These are phyloP conservation scores for Neoniphon sammara DNA, from an alignment of 2,797 vertebrate genomes.

Conservation along the genomic window DNA sequence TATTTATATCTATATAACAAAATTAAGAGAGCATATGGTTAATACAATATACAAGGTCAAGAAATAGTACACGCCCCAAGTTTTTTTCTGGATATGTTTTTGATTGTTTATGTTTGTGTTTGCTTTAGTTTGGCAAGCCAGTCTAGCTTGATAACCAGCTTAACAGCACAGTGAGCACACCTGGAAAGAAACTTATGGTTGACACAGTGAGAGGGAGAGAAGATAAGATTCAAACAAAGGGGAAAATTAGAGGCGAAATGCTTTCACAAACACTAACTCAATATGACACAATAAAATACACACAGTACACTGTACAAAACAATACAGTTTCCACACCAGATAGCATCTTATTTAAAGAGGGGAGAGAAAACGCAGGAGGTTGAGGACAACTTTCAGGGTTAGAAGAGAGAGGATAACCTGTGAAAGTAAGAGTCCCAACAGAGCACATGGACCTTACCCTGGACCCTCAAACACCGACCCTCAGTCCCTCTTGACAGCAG, in stretches of 20 bases:
- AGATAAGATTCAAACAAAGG: conserved; percentile 84
- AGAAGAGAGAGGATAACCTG: conserved; percentile 83
- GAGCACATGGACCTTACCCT: conserved; percentile 97
- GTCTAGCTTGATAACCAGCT: conserved; percentile 86
- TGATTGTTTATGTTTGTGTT: conserved; percentile 72
- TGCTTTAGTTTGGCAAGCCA: conserved; percentile 80
- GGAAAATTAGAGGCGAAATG: conserved; percentile 81
- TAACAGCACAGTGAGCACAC: conserved; percentile 89
- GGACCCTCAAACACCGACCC: conserved; percentile 88
- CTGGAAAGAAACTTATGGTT: conserved; percentile 97
- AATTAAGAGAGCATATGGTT: conserved; percentile 59
- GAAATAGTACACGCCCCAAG: conserved; percentile 63
- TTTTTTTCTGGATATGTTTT: conserved; percentile 54
- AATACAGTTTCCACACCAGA: conserved; percentile 79
- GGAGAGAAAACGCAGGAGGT: conserved; percentile 81
- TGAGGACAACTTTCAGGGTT: conserved; percentile 80
- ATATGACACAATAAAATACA: conserved; percentile 81
- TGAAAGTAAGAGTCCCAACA: conserved; percentile 89
- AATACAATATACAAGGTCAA: conserved; percentile 71
- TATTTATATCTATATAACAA: conserved; percentile 70
- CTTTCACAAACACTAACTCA: conserved; percentile 82
- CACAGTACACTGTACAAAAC: conserved; percentile 79
- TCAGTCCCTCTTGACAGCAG: conserved; percentile 77
- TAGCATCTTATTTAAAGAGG: conserved; percentile 74
- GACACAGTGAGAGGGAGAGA: conserved; percentile 88